A percentile compares a stretch with the other conserved stretches of the same genome.
These are phyloP conservation scores for Cheilosia vulpina DNA, from an alignment of 2,888 invertebrate species.

Conservation along the genomic window DNA sequence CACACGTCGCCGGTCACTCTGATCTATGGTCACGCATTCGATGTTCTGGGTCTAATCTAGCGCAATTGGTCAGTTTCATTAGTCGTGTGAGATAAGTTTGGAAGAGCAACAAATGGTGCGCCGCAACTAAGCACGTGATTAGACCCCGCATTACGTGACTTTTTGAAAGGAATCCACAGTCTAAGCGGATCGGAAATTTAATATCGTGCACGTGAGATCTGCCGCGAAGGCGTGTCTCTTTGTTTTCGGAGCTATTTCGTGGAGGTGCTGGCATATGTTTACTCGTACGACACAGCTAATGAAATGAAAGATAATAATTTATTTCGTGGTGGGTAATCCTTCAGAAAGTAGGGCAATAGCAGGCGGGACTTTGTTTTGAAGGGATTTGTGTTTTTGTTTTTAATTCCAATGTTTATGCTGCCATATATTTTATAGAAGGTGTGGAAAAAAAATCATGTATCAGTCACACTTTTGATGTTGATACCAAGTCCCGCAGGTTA, in stretches of 20 bases:
- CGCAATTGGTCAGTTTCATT: no score
- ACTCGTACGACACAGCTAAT: constrained; percentile 4
- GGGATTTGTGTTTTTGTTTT: neutral
- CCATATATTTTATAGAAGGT: no score
- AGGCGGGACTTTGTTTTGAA: neutral
- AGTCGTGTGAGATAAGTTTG: no score
- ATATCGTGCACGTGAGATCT: constrained; percentile 14
- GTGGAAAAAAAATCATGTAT: no score
- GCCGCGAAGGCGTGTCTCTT: neutral
- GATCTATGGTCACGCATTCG: no score
- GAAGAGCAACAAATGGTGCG: constrained; percentile 1
- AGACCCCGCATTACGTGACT: constrained; percentile 60
- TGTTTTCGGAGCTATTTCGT: constrained; percentile 10
- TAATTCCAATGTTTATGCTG: neutral
- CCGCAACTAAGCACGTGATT: constrained; percentile 58
- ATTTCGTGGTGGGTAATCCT: constrained; percentile 5
- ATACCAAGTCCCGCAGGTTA: no score
- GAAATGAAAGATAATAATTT: constrained; percentile 26
- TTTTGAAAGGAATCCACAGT: constrained; percentile 35
- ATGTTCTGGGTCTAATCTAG: no score
- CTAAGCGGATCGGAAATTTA: constrained; percentile 46
- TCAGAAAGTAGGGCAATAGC: neutral
- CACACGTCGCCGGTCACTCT: no score
- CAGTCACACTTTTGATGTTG: no score
- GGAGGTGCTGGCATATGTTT: constrained; percentile 52